Percentiles rank a stretch among this genome's conserved stretches.
Conservation (phyloP, 92 coral and sea anemone species). For the Parazoanthus darwini region DNA sequence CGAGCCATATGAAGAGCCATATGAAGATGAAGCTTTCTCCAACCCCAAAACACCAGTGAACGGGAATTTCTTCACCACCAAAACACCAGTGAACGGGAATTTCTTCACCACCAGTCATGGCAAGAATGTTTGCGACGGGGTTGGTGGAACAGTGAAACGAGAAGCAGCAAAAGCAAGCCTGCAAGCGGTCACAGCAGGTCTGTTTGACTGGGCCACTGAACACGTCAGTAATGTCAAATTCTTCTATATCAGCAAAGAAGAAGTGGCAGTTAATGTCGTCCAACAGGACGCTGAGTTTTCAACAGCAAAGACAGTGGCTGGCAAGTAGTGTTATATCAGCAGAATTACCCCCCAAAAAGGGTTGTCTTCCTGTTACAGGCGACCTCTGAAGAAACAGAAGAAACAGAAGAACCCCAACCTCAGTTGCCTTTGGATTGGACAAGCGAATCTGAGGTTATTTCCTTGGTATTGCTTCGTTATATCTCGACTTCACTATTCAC, state of each 20-base stretch:
- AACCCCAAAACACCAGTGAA: neutral
- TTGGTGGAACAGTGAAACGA: slow-evolving; percentile 35
- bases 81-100: neutral
- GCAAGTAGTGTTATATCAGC: neutral
- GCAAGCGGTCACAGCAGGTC: neutral
- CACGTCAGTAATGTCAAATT: slow-evolving; percentile 9
- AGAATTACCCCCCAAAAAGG: too few relatives aligned
- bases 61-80: neutral
- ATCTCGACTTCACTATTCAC: too few relatives aligned
- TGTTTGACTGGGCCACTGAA: slow-evolving; percentile 17
- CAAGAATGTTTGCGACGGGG: slow-evolving; percentile 18
- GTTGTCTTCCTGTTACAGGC: too few relatives aligned
- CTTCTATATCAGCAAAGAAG: slow-evolving; percentile 9
- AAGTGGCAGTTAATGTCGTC: slow-evolving; percentile 20
- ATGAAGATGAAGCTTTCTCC: too few relatives aligned
- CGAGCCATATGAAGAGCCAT: too few relatives aligned
- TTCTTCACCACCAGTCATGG: slow-evolving; percentile 40
- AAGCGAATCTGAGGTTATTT: too few relatives aligned
- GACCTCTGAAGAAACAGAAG: too few relatives aligned
- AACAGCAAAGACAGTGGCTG: neutral
- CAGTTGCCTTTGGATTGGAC: too few relatives aligned
- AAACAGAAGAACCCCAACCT: too few relatives aligned
- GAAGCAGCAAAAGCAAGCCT: slow-evolving; percentile 37
- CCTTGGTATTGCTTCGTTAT: too few relatives aligned
- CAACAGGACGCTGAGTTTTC: neutral